Conservation (phyloP, 2,113 vertebrate genomes). For the Syrmaticus mikado region DNA sequence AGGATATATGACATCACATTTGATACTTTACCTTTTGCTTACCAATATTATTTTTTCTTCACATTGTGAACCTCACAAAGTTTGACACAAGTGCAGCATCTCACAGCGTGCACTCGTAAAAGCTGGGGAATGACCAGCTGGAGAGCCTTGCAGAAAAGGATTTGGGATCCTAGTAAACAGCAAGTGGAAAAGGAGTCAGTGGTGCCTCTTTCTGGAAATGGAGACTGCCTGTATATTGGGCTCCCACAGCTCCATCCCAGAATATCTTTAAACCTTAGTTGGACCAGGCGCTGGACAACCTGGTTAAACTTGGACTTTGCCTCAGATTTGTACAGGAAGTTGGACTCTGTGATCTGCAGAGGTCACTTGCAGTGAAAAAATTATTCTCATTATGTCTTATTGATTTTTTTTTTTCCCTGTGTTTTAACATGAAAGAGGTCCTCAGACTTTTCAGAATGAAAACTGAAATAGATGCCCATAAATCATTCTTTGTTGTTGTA, state of each 20-base stretch:
- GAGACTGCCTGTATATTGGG: neutral
- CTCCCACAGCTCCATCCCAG: neutral
- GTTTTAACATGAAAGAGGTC: neutral
- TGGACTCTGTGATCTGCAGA: neutral
- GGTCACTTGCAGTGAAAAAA: neutral
- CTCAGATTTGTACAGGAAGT: neutral
- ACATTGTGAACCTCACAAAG: neutral
- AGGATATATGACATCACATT: neutral
- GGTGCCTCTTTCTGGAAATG: neutral
- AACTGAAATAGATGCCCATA: neutral
- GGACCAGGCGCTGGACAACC: neutral
- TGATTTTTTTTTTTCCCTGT: neutral
- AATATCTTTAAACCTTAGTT: neutral
- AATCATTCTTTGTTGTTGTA: neutral
- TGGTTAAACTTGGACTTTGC: neutral
- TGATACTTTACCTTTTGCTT: neutral
- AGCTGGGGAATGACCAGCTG: neutral
- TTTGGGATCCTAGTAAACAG: neutral
- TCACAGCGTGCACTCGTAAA: neutral
- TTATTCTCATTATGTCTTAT: neutral
- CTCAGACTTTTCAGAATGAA: neutral
- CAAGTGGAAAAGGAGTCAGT: neutral
- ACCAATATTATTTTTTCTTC: neutral
- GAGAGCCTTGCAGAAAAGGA: neutral
- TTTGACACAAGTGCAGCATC: neutral